Evolutionary conservation across 2,113 vertebrate species (phyloP).

Genomic region (Hyaena hyaena): DNA sequence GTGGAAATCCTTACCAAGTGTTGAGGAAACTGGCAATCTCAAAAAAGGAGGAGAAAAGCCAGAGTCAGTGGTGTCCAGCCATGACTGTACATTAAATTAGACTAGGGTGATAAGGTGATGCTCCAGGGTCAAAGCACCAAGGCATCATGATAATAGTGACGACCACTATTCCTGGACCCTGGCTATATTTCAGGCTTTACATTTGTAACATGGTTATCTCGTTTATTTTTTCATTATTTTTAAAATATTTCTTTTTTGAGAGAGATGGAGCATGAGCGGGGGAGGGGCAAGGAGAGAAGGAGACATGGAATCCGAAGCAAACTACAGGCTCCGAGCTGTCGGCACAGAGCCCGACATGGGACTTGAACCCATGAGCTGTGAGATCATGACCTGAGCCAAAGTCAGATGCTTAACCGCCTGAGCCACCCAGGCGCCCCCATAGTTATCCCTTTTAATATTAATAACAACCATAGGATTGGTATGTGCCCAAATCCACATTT

Average conservation of each 20-base stretch:
- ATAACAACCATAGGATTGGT: background rate
- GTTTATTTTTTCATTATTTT: background rate
- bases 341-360: too few relatives aligned
- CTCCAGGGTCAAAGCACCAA: background rate
- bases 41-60: background rate
- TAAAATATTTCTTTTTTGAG: background rate
- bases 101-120: background rate
- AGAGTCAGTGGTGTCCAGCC: background rate
- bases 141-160: background rate
- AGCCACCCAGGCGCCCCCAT: too few relatives aligned
- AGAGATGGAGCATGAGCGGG: too few relatives aligned
- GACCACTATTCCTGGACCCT: background rate
- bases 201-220: background rate
- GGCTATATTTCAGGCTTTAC: background rate
- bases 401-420: too few relatives aligned
- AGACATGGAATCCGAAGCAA: too few relatives aligned
- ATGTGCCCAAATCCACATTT: background rate
- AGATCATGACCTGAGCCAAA: too few relatives aligned
- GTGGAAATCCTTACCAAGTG: background rate
- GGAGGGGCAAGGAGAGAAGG: too few relatives aligned
- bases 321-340: too few relatives aligned
- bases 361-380: too few relatives aligned
- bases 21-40: background rate
- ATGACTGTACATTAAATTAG: background rate
- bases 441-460: background rate